These are phyloP conservation scores for Pseudorhombus dupliciocellatus DNA, from an alignment of 2,113 vertebrate genomes.

Conservation along the genomic window DNA sequence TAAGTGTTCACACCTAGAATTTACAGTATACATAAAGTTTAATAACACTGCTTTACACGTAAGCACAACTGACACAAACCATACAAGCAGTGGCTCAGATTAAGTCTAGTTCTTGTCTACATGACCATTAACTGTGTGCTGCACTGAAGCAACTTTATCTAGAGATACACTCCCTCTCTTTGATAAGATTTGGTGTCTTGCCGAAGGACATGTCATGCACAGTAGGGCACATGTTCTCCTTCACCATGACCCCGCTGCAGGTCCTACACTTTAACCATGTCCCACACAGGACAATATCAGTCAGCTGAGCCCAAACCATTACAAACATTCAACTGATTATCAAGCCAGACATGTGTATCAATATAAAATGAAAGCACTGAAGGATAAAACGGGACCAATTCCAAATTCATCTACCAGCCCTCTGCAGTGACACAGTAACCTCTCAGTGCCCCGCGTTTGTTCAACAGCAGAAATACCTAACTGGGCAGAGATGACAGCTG, in stretches of 20 bases:
- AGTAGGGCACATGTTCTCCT: constrained; percentile 2
- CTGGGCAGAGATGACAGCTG: background rate
- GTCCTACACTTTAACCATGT: background rate
- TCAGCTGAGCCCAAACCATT: background rate
- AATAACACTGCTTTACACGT: constrained; percentile 2
- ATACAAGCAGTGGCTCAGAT: background rate
- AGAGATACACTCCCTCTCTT: background rate
- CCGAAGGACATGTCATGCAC: background rate
- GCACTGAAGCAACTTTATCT: background rate
- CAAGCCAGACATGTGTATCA: background rate
- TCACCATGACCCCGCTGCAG: background rate
- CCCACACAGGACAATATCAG: background rate
- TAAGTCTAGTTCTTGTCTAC: background rate
- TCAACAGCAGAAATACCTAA: background rate
- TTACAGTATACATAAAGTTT: constrained; percentile 45
- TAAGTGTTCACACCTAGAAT: constrained; percentile 29
- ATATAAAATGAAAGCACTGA: background rate
- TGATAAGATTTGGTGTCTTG: constrained; percentile 7
- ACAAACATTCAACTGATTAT: background rate
- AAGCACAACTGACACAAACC: constrained; percentile 2
- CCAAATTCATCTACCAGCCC: background rate
- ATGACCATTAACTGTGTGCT: background rate
- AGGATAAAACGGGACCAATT: constrained; percentile 10
- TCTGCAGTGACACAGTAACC: constrained; percentile 11
- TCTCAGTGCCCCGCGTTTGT: background rate